phyloP scores from a whole-genome alignment of 2,113 vertebrate genomes.

The Pimephales promelas region DNA sequence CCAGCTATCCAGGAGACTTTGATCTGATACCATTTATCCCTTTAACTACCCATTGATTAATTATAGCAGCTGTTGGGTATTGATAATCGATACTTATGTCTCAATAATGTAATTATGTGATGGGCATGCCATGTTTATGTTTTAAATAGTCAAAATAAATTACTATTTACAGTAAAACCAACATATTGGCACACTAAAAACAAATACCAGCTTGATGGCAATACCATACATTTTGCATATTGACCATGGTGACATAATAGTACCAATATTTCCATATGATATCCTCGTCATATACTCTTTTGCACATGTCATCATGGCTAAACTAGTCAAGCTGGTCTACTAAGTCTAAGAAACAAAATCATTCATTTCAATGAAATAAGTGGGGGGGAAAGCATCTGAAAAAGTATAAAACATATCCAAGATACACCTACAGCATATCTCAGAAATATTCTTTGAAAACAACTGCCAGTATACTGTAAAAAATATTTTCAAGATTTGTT shows the following conservation, averaged over 20 bases:
- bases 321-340: background rate
- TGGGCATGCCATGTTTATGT: background rate
- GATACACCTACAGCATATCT: too few relatives aligned
- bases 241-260: background rate
- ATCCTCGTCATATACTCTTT: background rate
- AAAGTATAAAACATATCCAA: too few relatives aligned
- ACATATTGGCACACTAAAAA: background rate
- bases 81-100: constrained; percentile 6
- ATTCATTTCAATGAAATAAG: background rate
- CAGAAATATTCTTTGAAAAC: background rate
- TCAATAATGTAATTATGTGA: background rate
- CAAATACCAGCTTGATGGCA: too few relatives aligned
- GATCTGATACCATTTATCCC: background rate
- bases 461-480: too few relatives aligned
- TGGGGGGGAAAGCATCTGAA: too few relatives aligned
- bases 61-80: background rate
- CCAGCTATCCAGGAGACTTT: background rate
- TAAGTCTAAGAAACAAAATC: background rate
- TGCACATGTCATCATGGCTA: background rate
- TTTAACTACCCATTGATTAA: background rate
- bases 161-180: background rate
- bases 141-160: background rate
- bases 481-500: too few relatives aligned
- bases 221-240: background rate
- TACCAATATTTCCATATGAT: background rate